Evolutionary conservation across 2,888 invertebrate species (phyloP).

Genomic region (Nyleta sp.): DNA sequence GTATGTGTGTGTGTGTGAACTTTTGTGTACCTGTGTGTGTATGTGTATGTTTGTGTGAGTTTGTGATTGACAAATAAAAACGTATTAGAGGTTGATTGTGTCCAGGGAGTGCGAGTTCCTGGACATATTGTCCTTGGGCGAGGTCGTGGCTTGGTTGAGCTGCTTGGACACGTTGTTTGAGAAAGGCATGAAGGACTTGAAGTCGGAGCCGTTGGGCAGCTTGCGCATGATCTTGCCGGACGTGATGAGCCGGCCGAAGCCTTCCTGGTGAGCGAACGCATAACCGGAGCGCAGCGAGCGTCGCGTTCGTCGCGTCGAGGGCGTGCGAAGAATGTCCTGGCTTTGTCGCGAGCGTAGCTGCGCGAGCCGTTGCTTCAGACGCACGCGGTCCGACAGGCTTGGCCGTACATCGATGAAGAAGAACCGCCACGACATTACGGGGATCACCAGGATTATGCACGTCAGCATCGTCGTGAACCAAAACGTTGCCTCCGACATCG

Average conservation of each 20-base stretch:
- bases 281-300: constrained; percentile 98
- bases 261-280: constrained; percentile 99
- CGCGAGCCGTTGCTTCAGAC: constrained; percentile 90
- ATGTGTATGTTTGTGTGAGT: constrained; percentile 9
- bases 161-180: constrained; percentile 80
- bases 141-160: constrained; percentile 79
- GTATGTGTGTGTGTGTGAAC: constrained; percentile 8
- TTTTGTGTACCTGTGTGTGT: constrained; percentile 6
- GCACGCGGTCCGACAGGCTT: constrained; percentile 95
- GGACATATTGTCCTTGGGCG: constrained; percentile 78
- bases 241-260: constrained; percentile 98
- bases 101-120: constrained; percentile 78
- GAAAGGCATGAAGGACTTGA: constrained; percentile 87
- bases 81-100: constrained; percentile 77
- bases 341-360: constrained; percentile 87
- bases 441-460: constrained; percentile 93
- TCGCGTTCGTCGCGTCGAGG: constrained; percentile 94
- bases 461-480: constrained; percentile 92
- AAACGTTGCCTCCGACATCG: constrained; percentile 94
- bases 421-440: constrained; percentile 97
- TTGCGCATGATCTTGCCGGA: constrained; percentile 98
- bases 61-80: too few species aligned
- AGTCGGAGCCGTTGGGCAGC: constrained; percentile 89
- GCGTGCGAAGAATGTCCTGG: constrained; percentile 91
- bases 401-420: constrained; percentile 96